Base-by-base conservation (phyloP, 2,888 invertebrate genomes). In the Choristoneura rosaceana region DNA sequence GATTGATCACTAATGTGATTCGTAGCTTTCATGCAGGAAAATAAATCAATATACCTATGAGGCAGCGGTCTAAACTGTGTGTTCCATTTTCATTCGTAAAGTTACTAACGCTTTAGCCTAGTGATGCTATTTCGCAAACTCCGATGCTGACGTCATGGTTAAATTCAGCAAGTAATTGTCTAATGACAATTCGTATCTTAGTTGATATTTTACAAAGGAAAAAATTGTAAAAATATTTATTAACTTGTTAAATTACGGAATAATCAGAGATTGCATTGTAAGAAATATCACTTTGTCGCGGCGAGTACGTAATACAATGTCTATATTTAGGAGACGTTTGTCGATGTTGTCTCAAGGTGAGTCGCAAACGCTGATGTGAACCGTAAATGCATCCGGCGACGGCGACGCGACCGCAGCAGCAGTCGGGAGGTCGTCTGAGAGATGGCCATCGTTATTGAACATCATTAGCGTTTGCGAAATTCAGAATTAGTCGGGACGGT, bases 281-380 rank as follows among this genome's bases (percentile, higher is more conserved):
- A 74, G 74, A 75, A 74, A 71, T 76, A 75, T 80, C 78, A 75
- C 75, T 79, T 80, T 78, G 80, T 80, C 83, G 77, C 78, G 75
- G 75, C 79, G 71, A 76, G 75, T 78, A 80, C 78, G 79, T 82
- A 79, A 81, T 82, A 77, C 76, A 74, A 79, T 79, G 79, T 81
- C 83, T 84, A 85, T 82, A 83, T 85, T 81, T 83, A 84, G 82
- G 81, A 82, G 79, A 79, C 74, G 75, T 76, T 69, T 76, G 77
- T 75, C 77, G 76, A 77, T 74, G 52, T 8, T 52, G 80, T 80
- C 82, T 85, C 84, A 83, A 88, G 84, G 84, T 86, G 82, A 87
- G 79, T 73, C 78, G 76, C 77, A 69, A 73, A 79, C 75, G 60
- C 76, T 63, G 74, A 74, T 75, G 74, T 64, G 69, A 73, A 71